Conservation (phyloP, 2,113 vertebrate species). For the Seriola aureovittata region DNA sequence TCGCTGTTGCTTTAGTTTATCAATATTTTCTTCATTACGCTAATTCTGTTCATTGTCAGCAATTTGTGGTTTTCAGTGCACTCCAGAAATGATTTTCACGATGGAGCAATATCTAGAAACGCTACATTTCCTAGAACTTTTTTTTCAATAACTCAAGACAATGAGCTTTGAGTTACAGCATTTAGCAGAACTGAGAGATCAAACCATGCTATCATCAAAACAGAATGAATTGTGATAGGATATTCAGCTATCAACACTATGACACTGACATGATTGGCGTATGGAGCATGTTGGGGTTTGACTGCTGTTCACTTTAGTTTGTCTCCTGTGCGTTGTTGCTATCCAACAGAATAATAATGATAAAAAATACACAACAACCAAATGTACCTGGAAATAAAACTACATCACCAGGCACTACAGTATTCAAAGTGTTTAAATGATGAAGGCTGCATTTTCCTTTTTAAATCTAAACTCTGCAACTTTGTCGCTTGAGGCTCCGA, state of each 20-base stretch:
- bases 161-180: no score
- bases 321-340: background rate
- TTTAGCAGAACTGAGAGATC: no score
- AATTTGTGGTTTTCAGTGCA: no score
- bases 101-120: no score
- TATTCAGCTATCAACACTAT: background rate
- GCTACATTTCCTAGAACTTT: background rate
- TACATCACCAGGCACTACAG: slow-evolving; percentile 11
- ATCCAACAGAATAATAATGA: slow-evolving; percentile 5
- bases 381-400: slow-evolving; percentile 16
- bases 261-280: background rate
- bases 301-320: background rate
- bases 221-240: background rate
- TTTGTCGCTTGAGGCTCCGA: slow-evolving; percentile 10
- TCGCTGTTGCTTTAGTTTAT: no score
- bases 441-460: slow-evolving; percentile 25
- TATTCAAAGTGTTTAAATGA: slow-evolving; percentile 23
- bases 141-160: background rate
- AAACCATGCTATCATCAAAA: background rate
- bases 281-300: background rate
- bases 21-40: background rate
- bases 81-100: no score
- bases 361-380: background rate
- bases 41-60: no score
- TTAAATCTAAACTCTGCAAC: slow-evolving; percentile 14